These are phyloP conservation scores for Hirtodrosophila cameraria DNA, from an alignment of 2,888 invertebrate genomes.

Conservation along the genomic window DNA sequence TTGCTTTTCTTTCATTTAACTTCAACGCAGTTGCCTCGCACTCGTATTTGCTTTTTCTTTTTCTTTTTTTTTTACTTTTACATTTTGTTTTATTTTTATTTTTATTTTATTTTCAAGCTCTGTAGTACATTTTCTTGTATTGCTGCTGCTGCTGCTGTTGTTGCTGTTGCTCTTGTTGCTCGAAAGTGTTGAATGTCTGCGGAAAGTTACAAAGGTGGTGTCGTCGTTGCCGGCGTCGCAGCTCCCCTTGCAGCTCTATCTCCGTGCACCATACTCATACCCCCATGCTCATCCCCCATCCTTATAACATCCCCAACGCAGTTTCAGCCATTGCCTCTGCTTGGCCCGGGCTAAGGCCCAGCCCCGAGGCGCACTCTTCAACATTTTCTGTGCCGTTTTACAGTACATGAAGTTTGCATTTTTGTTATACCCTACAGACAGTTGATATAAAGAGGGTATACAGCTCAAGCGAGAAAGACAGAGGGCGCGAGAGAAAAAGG, in stretches of 20 bases:
- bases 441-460: not conserved
- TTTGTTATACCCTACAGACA: slow-evolving; percentile 43
- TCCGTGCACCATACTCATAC: not conserved
- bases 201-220: slow-evolving; percentile 71
- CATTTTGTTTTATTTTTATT: slow-evolving; percentile 26
- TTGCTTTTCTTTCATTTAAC: slow-evolving; percentile 44
- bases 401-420: slow-evolving; percentile 68
- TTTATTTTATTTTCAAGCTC: slow-evolving; percentile 30
- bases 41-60: slow-evolving; percentile 53
- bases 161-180: slow-evolving; percentile 48
- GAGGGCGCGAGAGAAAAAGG: no score
- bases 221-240: slow-evolving; percentile 31
- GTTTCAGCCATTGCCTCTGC: slow-evolving; percentile 30
- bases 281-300: slow-evolving; percentile 4
- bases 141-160: slow-evolving; percentile 26
- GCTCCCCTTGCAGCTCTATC: not conserved
- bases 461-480: not conserved
- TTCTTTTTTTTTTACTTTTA: slow-evolving; percentile 14
- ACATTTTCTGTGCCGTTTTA: slow-evolving; percentile 67
- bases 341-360: slow-evolving; percentile 30
- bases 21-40: slow-evolving; percentile 39
- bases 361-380: slow-evolving; percentile 59
- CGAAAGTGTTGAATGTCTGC: slow-evolving; percentile 72
- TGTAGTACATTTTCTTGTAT: slow-evolving; percentile 52
- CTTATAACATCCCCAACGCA: slow-evolving; percentile 7